phyloP scores from a whole-genome alignment of 2,113 vertebrate species.

The Labeo rohita region DNA sequence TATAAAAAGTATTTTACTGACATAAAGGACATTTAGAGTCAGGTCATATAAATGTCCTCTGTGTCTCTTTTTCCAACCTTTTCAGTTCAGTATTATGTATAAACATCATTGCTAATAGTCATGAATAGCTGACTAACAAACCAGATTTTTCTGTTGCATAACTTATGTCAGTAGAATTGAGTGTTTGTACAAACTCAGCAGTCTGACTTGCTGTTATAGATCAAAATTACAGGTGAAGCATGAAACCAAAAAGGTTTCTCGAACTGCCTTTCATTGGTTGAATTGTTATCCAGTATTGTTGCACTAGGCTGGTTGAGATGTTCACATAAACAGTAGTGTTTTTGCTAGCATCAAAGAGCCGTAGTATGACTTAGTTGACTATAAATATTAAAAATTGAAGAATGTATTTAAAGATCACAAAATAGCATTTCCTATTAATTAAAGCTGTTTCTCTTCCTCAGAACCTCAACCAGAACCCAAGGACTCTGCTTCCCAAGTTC shows the following conservation, averaged over 20 bases:
- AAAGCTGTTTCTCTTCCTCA: slow-evolving; percentile 49
- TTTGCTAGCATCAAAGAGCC: neutral
- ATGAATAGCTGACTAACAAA: neutral
- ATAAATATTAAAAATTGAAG: neutral
- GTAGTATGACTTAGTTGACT: neutral
- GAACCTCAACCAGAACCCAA: slow-evolving; percentile 81
- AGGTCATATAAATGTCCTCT: neutral
- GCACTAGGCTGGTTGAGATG: neutral
- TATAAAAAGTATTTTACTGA: neutral
- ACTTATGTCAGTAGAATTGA: neutral
- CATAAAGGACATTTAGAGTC: neutral
- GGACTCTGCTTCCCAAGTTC: slow-evolving; percentile 79
- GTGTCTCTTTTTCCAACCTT: slow-evolving; percentile 3
- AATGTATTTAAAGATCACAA: neutral
- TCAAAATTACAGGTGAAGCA: neutral
- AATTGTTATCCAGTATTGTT: neutral
- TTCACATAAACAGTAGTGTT: neutral
- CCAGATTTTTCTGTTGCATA: neutral
- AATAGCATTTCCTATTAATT: neutral
- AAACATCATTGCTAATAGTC: neutral
- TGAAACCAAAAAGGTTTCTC: neutral
- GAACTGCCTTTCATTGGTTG: neutral
- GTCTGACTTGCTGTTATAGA: neutral
- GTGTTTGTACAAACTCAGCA: neutral
- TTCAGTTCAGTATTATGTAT: neutral